These are phyloP conservation scores for Regulus satrapa DNA, from an alignment of 2,113 vertebrate genomes.

Conservation along the genomic window DNA sequence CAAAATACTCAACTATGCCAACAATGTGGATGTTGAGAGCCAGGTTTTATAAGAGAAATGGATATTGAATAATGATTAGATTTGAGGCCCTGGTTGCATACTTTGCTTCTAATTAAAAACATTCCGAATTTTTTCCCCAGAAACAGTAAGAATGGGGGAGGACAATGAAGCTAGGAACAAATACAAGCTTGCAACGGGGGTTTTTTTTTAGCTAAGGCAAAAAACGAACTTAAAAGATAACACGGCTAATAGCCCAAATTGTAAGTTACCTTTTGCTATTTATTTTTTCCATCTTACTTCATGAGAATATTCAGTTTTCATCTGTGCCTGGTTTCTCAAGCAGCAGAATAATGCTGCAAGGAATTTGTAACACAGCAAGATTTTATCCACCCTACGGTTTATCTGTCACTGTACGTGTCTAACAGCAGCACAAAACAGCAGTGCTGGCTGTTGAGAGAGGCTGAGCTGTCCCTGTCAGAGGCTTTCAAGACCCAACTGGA, in stretches of 20 bases:
- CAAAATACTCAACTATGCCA: conserved; percentile 45
- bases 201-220: background rate
- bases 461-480: background rate
- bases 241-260: background rate
- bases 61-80: background rate
- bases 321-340: background rate
- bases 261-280: background rate
- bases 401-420: background rate
- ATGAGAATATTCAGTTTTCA: background rate
- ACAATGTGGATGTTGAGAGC: conserved; percentile 31
- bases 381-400: background rate
- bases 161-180: background rate
- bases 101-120: background rate
- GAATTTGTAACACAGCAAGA: background rate
- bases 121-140: background rate
- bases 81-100: background rate
- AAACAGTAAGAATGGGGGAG: background rate
- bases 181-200: background rate
- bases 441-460: rapidly evolving
- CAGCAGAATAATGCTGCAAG: background rate
- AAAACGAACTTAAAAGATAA: background rate
- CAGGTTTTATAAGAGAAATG: conserved; percentile 37
- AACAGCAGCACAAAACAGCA: background rate
- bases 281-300: background rate
- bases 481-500: background rate